phyloP scores from a whole-genome alignment of 1,140 invertebrate genomes.

The Coelopa frigida region DNA sequence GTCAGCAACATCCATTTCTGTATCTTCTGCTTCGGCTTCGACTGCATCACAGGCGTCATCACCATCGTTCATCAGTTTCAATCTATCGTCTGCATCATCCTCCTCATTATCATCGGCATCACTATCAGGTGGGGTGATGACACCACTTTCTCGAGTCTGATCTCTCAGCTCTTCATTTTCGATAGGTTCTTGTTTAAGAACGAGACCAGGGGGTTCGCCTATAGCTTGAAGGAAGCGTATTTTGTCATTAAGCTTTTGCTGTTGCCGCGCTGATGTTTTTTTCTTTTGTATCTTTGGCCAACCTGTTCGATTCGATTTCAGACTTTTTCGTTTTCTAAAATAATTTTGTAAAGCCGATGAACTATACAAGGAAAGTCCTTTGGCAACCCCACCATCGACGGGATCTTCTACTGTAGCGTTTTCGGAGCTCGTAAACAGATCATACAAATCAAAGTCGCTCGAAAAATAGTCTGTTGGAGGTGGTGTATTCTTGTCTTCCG shows the following conservation, averaged over 20 bases:
- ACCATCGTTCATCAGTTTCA: conserved; percentile 20
- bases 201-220: conserved; percentile 10
- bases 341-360: conserved; percentile 13
- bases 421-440: conserved; percentile 17
- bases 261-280: conserved; percentile 16
- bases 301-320: conserved; percentile 51
- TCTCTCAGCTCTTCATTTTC: conserved; percentile 17
- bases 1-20: conserved; percentile 8
- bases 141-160: conserved; percentile 16
- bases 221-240: conserved; percentile 23
- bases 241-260: conserved; percentile 17
- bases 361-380: conserved; percentile 22
- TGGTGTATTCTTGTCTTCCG: conserved; percentile 19
- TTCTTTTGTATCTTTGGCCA: conserved; percentile 53
- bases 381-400: neutral
- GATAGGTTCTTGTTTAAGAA: conserved; percentile 19
- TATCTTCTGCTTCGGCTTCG: conserved; percentile 10
- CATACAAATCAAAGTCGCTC: conserved; percentile 37
- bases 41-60: conserved; percentile 18
- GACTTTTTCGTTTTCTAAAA: conserved; percentile 34
- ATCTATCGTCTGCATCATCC: conserved; percentile 2
- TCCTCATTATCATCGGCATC: neutral
- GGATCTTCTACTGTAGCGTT: neutral
- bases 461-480: conserved; percentile 37
- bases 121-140: conserved; percentile 31